Evolutionary conservation across 1,140 invertebrate genomes (phyloP), one percentile per base, ranked within the genome.

Genomic region (Linepithema humile): DNA sequence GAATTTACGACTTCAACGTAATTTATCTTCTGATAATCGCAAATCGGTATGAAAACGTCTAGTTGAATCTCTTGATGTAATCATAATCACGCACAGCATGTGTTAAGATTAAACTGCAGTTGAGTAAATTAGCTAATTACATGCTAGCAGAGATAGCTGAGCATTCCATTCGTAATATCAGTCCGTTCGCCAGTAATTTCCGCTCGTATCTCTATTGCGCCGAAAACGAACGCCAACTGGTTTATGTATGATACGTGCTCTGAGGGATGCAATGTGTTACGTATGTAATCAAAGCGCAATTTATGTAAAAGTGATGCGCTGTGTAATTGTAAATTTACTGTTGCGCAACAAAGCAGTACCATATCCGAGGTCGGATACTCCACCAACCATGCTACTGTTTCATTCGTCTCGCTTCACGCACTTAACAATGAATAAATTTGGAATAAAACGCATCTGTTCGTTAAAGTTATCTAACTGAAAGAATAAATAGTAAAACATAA

Each of bases 111-210:
- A 15, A 38, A 4, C 12, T 12, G 40, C 7, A 55, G 29, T 55
- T 40, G 35, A 55, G 48, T 20, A 80, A 40, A 80, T 40, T 23
- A 80, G 64, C 10, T 57, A 55, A 80, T 70, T 70, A 69, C 10
- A 20, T 38, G n/a, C 35, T 17, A 32, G n/a, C n/a, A n/a, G n/a
- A n/a, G 26, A 40, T n/a, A 17, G 17, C 26, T 45, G n/a, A 6
- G 3, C 20, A 38, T 40, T 73, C 23, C 45, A 70, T 4, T 29
- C 29, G 43, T 65, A 50, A 48, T 35, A 20, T 48, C 32, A 26
- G 48, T 65, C 62, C 32, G 23, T 57, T 1, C 12, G 45, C 17
- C 6, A n/a, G 2, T 23, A 32, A 80, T 80, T 53, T 43, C n/a
- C 20, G 20, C 23, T 29, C n/a, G n/a, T 69, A 70, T 43, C 9